Evolutionary conservation across 1,140 invertebrate species (phyloP).

Genomic region (Anadara kagoshimensis): DNA sequence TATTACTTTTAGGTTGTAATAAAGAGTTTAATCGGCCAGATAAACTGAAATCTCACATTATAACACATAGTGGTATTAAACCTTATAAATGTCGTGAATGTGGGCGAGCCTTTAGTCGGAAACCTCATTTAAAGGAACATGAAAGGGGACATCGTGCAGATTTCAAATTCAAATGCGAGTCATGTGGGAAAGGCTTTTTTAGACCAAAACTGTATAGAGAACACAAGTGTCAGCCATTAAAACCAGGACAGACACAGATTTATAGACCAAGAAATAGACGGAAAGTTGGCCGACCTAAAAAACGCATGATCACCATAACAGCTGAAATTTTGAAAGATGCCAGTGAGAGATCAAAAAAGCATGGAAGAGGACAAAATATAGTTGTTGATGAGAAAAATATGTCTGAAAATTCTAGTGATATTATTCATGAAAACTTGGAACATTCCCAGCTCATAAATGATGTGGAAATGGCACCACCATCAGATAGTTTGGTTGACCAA

Average conservation of each 20-base stretch:
- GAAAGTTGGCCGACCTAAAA: constrained; percentile 64
- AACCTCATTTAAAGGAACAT: constrained; percentile 69
- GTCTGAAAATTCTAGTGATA: background rate
- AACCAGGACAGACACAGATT: constrained; percentile 33
- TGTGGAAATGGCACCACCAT: background rate
- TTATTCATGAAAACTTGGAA: background rate
- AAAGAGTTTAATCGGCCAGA: constrained; percentile 81
- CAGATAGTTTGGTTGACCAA: constrained; percentile 8
- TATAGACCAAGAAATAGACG: constrained; percentile 39
- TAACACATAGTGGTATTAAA: constrained; percentile 75
- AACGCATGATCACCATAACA: constrained; percentile 49
- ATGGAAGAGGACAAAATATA: constrained; percentile 11
- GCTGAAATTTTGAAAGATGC: constrained; percentile 5
- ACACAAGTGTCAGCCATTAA: constrained; percentile 63
- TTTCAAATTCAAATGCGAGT: constrained; percentile 74
- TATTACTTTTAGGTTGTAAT: constrained; percentile 77
- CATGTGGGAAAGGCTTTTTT: constrained; percentile 78
- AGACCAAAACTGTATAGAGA: constrained; percentile 62
- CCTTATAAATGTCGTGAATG: constrained; percentile 78
- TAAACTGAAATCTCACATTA: constrained; percentile 74
- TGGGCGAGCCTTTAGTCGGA: constrained; percentile 76
- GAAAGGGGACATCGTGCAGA: constrained; percentile 66
- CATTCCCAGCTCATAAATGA: constrained; percentile 15
- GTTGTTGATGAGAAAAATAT: background rate
- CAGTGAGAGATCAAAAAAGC: background rate